Conservation (phyloP, 2,888 invertebrate genomes). For the Pollenia labialis region DNA sequence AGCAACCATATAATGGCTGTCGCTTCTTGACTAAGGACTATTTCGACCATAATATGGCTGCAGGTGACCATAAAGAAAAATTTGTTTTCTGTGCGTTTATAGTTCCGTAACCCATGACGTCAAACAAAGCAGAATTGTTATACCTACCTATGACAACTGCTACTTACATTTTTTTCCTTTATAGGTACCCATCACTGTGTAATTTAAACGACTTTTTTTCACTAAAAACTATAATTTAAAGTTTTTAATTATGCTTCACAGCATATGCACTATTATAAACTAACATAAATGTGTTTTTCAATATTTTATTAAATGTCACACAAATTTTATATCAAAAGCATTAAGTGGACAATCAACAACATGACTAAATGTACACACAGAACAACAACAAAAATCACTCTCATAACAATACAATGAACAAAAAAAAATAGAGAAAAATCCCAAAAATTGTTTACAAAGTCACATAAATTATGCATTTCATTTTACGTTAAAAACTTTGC, state of each 20-base stretch:
- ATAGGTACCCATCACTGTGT: too few species aligned
- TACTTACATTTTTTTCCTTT: too few species aligned
- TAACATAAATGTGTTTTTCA: neutral
- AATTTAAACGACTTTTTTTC: constrained; percentile 11
- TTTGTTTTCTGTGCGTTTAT: too few species aligned
- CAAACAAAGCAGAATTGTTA: too few species aligned
- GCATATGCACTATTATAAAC: neutral
- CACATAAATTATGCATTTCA: constrained; percentile 56
- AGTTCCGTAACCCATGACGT: too few species aligned
- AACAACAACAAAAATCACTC: constrained; percentile 26
- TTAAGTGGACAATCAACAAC: constrained; percentile 40
- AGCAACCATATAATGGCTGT: too few species aligned
- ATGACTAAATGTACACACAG: neutral
- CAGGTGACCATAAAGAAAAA: too few species aligned
- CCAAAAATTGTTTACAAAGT: constrained; percentile 49
- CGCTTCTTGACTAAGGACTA: too few species aligned
- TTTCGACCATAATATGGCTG: too few species aligned
- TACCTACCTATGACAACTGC: too few species aligned
- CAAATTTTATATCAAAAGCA: constrained; percentile 23
- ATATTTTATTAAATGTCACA: constrained; percentile 10
- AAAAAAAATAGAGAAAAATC: constrained; percentile 24
- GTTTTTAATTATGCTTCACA: neutral
- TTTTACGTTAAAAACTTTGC: constrained; percentile 45
- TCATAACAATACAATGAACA: constrained; percentile 11
- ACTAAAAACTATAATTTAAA: constrained; percentile 29